A percentile compares a stretch with the other conserved stretches of the same genome.
Conservation (phyloP, 2,888 invertebrate species). For the Suillia variegata region DNA sequence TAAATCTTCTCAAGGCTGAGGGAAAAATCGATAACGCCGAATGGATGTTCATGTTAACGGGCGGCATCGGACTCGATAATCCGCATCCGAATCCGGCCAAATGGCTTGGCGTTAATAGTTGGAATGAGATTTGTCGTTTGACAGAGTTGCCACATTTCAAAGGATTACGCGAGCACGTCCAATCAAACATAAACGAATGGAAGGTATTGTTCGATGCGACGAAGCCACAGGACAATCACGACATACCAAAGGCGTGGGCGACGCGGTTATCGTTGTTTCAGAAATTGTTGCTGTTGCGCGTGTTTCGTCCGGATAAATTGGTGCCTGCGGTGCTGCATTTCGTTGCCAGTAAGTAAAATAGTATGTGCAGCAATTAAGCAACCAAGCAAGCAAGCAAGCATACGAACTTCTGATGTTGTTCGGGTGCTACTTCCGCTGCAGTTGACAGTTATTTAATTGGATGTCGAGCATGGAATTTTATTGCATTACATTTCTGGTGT, state of each 20-base stretch:
- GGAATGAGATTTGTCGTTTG: constrained; percentile 78
- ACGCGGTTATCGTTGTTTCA: constrained; percentile 70
- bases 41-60: constrained; percentile 88
- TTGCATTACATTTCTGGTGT: not conserved
- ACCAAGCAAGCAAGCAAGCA: not conserved
- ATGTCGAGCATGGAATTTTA: not conserved
- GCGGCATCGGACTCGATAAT: constrained; percentile 81
- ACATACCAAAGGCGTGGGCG: constrained; percentile 75
- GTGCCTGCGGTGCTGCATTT: constrained; percentile 77
- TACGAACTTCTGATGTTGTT: not conserved
- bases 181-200: constrained; percentile 68
- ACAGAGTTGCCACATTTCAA: constrained; percentile 62
- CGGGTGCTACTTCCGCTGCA: not conserved
- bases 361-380: not conserved
- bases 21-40: constrained; percentile 68
- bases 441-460: not conserved
- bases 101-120: constrained; percentile 75
- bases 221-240: constrained; percentile 71
- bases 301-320: constrained; percentile 87
- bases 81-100: constrained; percentile 70
- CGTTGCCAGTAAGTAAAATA: constrained; percentile 66
- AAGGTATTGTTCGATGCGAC: constrained; percentile 74
- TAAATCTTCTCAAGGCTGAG: constrained; percentile 73
- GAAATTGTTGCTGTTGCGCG: constrained; percentile 77
- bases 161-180: constrained; percentile 73